Base-by-base conservation (phyloP, 2,888 invertebrate genomes). In the Chymomyza caudatula region DNA sequence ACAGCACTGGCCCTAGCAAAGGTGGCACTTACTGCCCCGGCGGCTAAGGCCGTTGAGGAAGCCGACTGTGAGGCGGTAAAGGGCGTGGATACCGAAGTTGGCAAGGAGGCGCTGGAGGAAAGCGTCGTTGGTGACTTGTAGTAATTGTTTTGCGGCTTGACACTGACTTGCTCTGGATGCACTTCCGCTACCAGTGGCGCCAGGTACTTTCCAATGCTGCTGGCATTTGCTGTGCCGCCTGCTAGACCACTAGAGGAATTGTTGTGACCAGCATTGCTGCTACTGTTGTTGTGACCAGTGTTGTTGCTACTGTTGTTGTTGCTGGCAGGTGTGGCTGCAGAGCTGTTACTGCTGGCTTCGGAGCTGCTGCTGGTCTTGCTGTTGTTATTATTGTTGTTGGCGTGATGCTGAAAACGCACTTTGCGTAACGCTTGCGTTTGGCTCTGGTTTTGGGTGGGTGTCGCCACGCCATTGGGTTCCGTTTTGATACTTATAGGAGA, bases 151-250 rank as follows among this genome's bases (percentile, higher is more conserved):
- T 77, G 68, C 37, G 81, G 73, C 60, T 77, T 76, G n/a, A 73
- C 73, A 55, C 73, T 87, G 57, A 89, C 77, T 74, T 89, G 89
- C 63, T 89, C 89, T 0, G 89, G 89, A 81, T 90, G 89, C 29
- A 89, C 89, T 67, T 89, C 89, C 19, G 89, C 89, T 17, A 90
- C 89, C 44, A 90, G 73, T 1, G 90, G 89, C 4, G 90, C 88
- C 54, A 89, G 77, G 65, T 89, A 89, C 77, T 89, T 90, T 13
- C 78, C 85, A 74, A 87, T 88, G 19, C 87, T 76, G 61, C 80
- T 85, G 3, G 82, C 71, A 63, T 85, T 79, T 49, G 87, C 74
- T 60, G 85, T 76, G 44, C 78, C 76, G 1, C 82, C 85, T 4
- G 76, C 73, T 73, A 83, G 55, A 22, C 73, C 74, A 63, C 60